Evolutionary conservation across 2,113 vertebrate species (phyloP).

Genomic region (Xiphophorus maculatus): DNA sequence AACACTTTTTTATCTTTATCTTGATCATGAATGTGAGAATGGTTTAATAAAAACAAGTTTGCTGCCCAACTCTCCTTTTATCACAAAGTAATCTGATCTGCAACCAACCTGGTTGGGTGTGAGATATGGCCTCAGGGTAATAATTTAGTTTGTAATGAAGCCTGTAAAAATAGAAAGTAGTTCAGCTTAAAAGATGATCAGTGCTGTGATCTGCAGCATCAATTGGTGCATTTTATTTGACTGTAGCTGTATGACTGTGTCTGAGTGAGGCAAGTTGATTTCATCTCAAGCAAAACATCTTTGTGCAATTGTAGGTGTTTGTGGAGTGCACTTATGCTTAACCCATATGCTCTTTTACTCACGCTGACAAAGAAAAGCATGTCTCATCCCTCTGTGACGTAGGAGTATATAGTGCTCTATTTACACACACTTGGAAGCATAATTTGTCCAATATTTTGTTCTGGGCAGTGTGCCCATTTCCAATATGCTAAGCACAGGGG

Average conservation of each 20-base stretch:
- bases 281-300: conserved; percentile 22
- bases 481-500: conserved; percentile 69
- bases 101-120: neutral
- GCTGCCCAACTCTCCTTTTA: too few relatives aligned
- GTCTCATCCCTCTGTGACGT: conserved; percentile 34
- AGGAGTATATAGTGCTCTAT: conserved; percentile 23
- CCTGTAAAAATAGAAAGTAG: conserved; percentile 11
- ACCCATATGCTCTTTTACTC: conserved; percentile 34
- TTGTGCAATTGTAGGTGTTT: conserved; percentile 19
- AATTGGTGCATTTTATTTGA: conserved; percentile 1
- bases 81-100: neutral
- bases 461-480: conserved; percentile 70
- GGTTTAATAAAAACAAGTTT: neutral
- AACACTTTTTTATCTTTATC: neutral
- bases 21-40: neutral
- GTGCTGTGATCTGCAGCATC: neutral
- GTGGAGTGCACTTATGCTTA: conserved; percentile 27
- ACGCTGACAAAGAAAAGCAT: conserved; percentile 32
- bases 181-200: conserved; percentile 9
- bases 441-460: conserved; percentile 74
- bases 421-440: conserved; percentile 30
- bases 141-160: conserved; percentile 2
- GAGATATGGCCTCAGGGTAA: neutral
- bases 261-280: conserved; percentile 33
- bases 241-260: neutral